These are phyloP conservation scores for Diacarnus erythraeanus DNA, from an alignment of 37 sponge, comb jelly and placozoan genomes.

Conservation along the genomic window DNA sequence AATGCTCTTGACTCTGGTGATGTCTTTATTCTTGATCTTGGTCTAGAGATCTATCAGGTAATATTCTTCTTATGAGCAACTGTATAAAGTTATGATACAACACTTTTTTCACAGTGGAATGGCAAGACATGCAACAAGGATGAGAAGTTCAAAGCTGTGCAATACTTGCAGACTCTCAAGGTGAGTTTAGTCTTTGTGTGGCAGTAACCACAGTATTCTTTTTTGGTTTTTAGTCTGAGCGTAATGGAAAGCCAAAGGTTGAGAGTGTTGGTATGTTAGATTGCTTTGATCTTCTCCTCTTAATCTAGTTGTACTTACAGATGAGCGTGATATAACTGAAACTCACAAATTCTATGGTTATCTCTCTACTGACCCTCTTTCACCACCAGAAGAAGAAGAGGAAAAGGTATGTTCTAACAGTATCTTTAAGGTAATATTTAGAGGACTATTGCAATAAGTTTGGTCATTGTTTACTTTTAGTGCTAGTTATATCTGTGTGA, in stretches of 20 bases:
- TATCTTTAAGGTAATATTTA: no score
- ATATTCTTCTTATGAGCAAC: background rate
- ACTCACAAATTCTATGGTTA: slow-evolving; percentile 61
- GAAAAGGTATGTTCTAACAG: no score
- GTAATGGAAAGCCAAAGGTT: slow-evolving; percentile 70
- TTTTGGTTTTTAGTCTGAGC: slow-evolving; percentile 65
- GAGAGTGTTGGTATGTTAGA: slow-evolving; percentile 62
- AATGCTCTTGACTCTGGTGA: slow-evolving; percentile 78
- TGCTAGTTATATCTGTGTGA: no score
- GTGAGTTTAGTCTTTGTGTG: slow-evolving; percentile 13
- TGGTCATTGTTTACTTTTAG: no score
- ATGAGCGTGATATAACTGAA: slow-evolving; percentile 48
- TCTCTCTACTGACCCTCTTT: background rate
- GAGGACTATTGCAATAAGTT: no score
- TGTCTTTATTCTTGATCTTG: slow-evolving; percentile 94
- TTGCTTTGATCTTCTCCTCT: background rate
- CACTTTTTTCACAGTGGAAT: slow-evolving; percentile 69
- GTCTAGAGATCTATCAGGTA: slow-evolving; percentile 86
- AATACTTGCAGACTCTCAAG: slow-evolving; percentile 83
- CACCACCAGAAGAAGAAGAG: slow-evolving; percentile 31
- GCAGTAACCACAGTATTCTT: no score
- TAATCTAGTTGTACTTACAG: slow-evolving; percentile 11
- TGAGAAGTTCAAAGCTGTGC: slow-evolving; percentile 94
- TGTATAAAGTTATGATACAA: background rate
- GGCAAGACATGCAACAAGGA: slow-evolving; percentile 96